Evolutionary conservation across 92 coral and sea anemone species (phyloP), one percentile per base, ranked within the genome.

Genomic region (Hydrozoanthus gracilis): DNA sequence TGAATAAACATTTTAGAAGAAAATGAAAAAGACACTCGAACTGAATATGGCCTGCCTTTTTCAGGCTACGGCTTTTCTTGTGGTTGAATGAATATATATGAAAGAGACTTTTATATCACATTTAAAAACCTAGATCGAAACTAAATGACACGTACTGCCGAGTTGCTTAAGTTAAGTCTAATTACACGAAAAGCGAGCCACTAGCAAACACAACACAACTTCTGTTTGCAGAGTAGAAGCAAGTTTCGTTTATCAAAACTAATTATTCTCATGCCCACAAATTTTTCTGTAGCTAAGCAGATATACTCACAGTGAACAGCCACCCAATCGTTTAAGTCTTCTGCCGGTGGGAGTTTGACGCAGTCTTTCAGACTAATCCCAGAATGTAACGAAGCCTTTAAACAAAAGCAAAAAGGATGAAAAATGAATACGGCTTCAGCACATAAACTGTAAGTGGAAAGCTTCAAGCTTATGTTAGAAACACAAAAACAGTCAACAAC

Each of bases 241-340:
- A 6, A 11, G 67, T 7, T 60, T 7, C n/a, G 39, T 13, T 20
- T 9, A 76, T 48, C 48, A 55, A 18, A 14, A 3, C 18, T 7
- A 48, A 48, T 47, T 16, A 8, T 35, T n/a, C 48, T 69, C 51
- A 86, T 61, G 67, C 86, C 60, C 5, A 71, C 51, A 73, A 45
- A 49, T 45, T 14, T 27, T 16, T 11, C 2, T 14, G 17, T n/a
- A 72, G 69, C 6, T 14, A 15, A 52, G 16, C 44, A 8, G 17
- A 13, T 4, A n/a, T 90, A 86, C 91, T 75, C 89, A 96, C 99
- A 93, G 74, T 96, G 99, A 8, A 96, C 98, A 3, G 99, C 99
- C 0, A 96, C 95, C 99, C 99, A 96, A 76, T 96, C 99, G 49
- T 95, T 95, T 14, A 89, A 60, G n/a, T 90, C 94, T 83, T 96